Evolutionary conservation across 2,113 vertebrate species (phyloP).

Genomic region (Peromyscus maniculatus): DNA sequence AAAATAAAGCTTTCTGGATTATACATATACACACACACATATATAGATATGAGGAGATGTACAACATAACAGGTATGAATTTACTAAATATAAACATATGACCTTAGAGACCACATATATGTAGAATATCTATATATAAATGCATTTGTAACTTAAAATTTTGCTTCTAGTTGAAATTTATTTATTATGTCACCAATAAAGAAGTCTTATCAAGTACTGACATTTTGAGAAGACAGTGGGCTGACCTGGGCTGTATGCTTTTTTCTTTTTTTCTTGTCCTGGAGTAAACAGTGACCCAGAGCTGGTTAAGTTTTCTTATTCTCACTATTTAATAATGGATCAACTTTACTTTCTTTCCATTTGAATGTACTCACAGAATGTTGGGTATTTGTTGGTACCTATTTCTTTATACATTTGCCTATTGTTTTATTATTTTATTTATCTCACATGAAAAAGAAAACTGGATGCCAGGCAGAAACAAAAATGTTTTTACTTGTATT

Average conservation of each 20-base stretch:
- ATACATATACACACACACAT: background rate
- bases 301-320: background rate
- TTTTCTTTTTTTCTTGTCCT: background rate
- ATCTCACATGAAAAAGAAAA: background rate
- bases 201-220: background rate
- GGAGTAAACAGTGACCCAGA: background rate
- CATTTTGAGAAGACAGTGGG: background rate
- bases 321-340: background rate
- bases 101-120: background rate
- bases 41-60: background rate
- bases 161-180: constrained; percentile 36
- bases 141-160: constrained; percentile 4
- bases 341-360: background rate
- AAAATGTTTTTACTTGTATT: background rate
- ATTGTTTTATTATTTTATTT: constrained; percentile 49
- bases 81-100: background rate
- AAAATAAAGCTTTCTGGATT: background rate
- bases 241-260: too few species aligned
- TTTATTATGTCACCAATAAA: background rate
- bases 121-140: background rate
- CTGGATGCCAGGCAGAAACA: constrained; percentile 44
- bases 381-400: background rate
- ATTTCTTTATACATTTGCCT: constrained; percentile 34
- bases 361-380: background rate
- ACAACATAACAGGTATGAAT: background rate